phyloP scores from a whole-genome alignment of 2,888 invertebrate genomes.

The Altica lythri region DNA sequence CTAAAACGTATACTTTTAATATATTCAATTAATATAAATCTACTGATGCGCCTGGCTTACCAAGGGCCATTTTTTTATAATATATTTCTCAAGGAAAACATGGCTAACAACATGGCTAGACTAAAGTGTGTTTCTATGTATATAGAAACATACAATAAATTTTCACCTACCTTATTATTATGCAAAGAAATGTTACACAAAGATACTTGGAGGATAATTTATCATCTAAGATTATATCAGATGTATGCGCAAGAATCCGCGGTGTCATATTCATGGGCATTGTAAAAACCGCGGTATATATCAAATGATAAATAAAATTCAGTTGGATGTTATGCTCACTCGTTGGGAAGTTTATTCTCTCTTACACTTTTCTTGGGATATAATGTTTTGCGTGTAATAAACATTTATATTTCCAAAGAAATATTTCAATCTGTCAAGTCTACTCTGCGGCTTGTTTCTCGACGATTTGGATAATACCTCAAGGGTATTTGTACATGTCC shows the following conservation, averaged over 20 bases:
- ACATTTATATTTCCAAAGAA: slow-evolving; percentile 38
- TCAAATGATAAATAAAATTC: slow-evolving; percentile 27
- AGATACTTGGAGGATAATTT: slow-evolving; percentile 20
- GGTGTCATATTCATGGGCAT: slow-evolving; percentile 17
- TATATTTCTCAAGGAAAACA: too few relatives aligned
- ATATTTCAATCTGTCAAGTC: slow-evolving; percentile 49
- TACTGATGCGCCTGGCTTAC: too few relatives aligned
- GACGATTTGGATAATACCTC: slow-evolving; percentile 51
- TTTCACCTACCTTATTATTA: slow-evolving; percentile 19
- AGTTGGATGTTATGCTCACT: slow-evolving; percentile 25
- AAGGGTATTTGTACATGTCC: slow-evolving; percentile 44
- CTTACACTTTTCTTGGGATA: slow-evolving; percentile 19
- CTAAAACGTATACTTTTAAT: too few relatives aligned
- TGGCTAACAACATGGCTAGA: too few relatives aligned
- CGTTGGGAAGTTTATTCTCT: slow-evolving; percentile 26
- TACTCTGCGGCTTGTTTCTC: slow-evolving; percentile 49
- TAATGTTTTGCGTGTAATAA: slow-evolving; percentile 33
- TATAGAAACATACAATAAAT: too few relatives aligned
- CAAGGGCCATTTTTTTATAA: too few relatives aligned
- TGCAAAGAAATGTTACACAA: slow-evolving; percentile 19
- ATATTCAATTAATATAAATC: too few relatives aligned
- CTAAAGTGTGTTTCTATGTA: too few relatives aligned
- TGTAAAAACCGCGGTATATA: slow-evolving; percentile 19
- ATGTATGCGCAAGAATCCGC: slow-evolving; percentile 15
- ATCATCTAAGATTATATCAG: slow-evolving; percentile 18